Conservation (phyloP, 2,797 vertebrate species). For the Thaleichthys pacificus region DNA sequence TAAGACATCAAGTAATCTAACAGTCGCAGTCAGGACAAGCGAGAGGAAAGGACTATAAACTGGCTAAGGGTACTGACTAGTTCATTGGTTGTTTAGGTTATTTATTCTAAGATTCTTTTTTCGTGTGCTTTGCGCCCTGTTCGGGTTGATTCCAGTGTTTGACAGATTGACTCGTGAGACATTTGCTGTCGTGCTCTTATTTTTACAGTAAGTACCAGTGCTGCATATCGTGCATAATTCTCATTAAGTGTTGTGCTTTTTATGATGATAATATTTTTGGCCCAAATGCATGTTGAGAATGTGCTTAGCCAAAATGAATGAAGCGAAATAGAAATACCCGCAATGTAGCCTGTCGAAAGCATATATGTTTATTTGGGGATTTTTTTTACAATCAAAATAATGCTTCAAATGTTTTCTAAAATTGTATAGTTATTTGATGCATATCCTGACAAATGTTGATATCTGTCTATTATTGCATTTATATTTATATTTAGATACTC, state of each 20-base stretch:
- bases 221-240: neutral
- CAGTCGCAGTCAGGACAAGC: slow-evolving; percentile 29
- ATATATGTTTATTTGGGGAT: neutral
- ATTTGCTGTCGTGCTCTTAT: neutral
- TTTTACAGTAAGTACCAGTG: slow-evolving; percentile 18
- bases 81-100: neutral
- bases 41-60: slow-evolving; percentile 20
- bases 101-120: neutral
- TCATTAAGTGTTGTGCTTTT: slow-evolving; percentile 4
- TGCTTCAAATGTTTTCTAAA: neutral
- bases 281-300: neutral
- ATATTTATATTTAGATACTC: neutral
- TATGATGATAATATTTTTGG: neutral
- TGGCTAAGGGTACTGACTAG: neutral
- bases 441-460: too few species aligned
- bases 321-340: neutral
- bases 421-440: neutral
- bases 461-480: neutral
- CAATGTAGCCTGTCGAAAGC: neutral
- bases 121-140: neutral
- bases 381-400: too few species aligned
- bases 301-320: neutral
- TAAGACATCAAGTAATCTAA: slow-evolving; percentile 40
- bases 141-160: neutral
- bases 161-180: slow-evolving; percentile 1